These are phyloP conservation scores for Morelia viridis DNA, from an alignment of 2,797 vertebrate species.

Conservation along the genomic window DNA sequence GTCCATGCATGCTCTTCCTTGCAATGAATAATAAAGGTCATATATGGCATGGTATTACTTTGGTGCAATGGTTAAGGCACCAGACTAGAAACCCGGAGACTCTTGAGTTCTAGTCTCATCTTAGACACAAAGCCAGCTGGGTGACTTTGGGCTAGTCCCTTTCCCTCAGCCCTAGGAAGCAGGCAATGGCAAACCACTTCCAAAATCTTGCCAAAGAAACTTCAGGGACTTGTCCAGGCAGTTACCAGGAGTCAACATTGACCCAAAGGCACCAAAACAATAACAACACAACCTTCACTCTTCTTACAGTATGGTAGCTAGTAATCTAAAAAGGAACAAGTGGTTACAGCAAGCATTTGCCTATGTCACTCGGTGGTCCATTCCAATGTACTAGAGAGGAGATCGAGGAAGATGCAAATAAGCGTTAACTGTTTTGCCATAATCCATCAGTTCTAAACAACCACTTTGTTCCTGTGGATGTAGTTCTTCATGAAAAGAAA, in stretches of 20 bases:
- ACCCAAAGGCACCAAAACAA: background rate
- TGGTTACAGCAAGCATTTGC: background rate
- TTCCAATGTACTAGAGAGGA: background rate
- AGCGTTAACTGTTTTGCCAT: background rate
- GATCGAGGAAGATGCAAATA: background rate
- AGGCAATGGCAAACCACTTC: background rate
- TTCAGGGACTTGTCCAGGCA: background rate
- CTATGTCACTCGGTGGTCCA: background rate
- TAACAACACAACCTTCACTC: background rate
- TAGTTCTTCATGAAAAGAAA: background rate
- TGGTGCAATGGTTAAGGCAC: background rate
- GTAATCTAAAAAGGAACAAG: background rate
- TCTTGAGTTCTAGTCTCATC: background rate
- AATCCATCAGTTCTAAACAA: background rate
- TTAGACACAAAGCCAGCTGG: background rate
- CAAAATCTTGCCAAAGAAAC: background rate
- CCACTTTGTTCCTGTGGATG: background rate
- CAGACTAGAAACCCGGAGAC: background rate
- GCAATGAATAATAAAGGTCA: background rate
- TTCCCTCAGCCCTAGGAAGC: background rate
- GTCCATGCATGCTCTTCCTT: background rate
- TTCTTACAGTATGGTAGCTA: background rate
- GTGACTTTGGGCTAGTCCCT: background rate
- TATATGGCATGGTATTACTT: background rate
- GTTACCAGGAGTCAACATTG: background rate